These are phyloP conservation scores for Mormoops blainvillei DNA, from an alignment of 2,113 vertebrate genomes.

Conservation along the genomic window DNA sequence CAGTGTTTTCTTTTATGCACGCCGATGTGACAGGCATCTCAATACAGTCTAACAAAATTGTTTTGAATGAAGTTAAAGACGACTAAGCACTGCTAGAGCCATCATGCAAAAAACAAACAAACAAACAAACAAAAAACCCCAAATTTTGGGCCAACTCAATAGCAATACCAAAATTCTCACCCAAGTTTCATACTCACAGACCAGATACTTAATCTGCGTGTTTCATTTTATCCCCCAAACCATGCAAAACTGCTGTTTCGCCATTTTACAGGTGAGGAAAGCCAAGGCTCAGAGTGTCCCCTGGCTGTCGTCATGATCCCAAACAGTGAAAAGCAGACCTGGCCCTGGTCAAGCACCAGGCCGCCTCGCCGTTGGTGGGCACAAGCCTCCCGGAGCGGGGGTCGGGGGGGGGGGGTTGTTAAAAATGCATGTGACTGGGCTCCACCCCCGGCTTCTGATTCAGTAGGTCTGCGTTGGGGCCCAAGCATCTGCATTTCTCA, in stretches of 20 bases:
- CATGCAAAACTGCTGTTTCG: no score
- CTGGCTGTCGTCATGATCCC: not conserved
- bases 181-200: fast-evolving
- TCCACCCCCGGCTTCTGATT: not conserved
- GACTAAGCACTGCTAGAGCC: no score
- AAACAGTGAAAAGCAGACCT: fast-evolving
- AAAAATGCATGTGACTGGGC: not conserved
- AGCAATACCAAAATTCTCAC: not conserved
- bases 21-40: no score
- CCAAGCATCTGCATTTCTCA: not conserved
- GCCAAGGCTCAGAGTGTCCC: not conserved
- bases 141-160: no score
- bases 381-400: not conserved
- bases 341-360: fast-evolving
- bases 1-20: no score
- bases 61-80: no score
- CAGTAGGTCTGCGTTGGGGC: no score
- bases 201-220: not conserved
- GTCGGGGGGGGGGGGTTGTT: no score
- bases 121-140: no score
- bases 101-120: no score
- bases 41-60: no score
- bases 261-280: not conserved
- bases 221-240: not conserved
- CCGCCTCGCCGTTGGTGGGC: fast-evolving